Evolutionary conservation across 2,113 vertebrate species (phyloP).

Genomic region (Leiothrix lutea): DNA sequence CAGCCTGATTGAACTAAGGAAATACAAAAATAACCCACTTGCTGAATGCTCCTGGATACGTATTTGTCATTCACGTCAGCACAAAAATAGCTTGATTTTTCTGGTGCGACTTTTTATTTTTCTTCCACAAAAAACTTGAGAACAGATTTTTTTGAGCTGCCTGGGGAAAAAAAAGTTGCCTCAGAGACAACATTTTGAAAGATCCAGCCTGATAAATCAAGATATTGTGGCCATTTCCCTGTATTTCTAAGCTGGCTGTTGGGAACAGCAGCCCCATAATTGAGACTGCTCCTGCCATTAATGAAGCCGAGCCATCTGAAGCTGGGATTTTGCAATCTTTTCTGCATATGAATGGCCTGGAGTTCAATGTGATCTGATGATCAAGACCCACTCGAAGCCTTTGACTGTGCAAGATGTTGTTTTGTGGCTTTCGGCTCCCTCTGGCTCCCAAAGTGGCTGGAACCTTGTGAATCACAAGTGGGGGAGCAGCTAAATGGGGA

Average conservation of each 20-base stretch:
- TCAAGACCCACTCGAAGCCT: neutral
- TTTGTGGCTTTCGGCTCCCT: neutral
- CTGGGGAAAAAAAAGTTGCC: neutral
- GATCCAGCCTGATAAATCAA: neutral
- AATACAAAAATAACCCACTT: neutral
- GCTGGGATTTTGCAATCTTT: slow-evolving; percentile 13
- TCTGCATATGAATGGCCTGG: slow-evolving; percentile 16
- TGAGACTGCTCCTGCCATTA: slow-evolving; percentile 18
- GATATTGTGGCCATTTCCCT: neutral
- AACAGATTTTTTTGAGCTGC: neutral
- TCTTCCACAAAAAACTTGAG: neutral
- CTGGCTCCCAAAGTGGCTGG: neutral
- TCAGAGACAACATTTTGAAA: neutral
- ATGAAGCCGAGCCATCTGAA: neutral
- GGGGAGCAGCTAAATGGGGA: neutral
- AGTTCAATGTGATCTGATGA: slow-evolving; percentile 38
- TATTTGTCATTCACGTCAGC: neutral
- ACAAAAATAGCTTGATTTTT: neutral
- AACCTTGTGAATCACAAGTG: neutral
- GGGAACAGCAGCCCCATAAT: neutral
- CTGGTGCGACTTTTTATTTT: neutral
- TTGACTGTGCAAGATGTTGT: neutral
- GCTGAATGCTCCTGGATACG: neutral
- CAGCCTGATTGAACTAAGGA: neutral
- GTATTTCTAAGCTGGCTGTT: neutral